These are phyloP conservation scores for Agapornis roseicollis DNA, from an alignment of 2,113 vertebrate genomes.

Conservation along the genomic window DNA sequence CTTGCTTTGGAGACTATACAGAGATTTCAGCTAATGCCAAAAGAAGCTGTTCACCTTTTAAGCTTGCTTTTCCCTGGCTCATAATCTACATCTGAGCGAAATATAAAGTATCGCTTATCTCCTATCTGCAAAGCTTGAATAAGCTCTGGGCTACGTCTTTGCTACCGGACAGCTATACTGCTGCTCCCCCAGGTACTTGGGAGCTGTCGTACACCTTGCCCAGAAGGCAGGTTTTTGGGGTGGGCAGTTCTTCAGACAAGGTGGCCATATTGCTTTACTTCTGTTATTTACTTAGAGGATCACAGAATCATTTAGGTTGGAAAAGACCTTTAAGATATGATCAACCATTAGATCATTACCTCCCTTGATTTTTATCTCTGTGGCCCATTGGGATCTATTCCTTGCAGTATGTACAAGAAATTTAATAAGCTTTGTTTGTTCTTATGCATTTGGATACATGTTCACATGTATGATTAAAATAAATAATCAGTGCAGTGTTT, in stretches of 20 bases:
- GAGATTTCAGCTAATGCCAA: constrained; percentile 44
- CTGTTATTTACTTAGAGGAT: background rate
- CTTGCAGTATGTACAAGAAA: background rate
- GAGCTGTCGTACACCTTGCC: fast-evolving
- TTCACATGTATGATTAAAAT: background rate
- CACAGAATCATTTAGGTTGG: background rate
- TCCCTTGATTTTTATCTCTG: background rate
- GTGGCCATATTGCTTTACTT: background rate
- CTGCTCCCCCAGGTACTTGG: fast-evolving
- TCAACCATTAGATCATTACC: background rate
- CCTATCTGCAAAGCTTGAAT: constrained; percentile 18
- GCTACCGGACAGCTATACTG: background rate
- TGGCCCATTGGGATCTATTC: background rate
- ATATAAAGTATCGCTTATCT: constrained; percentile 40
- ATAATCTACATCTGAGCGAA: constrained; percentile 39
- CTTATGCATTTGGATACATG: background rate
- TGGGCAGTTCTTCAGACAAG: background rate
- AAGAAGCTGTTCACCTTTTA: constrained; percentile 49
- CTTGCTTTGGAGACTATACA: constrained; percentile 55
- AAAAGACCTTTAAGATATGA: background rate
- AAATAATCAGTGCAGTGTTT: background rate
- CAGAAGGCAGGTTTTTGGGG: fast-evolving
- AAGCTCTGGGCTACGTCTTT: background rate
- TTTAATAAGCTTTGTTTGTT: background rate
- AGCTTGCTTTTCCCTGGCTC: constrained; percentile 56